Evolutionary conservation across 1,140 invertebrate genomes (phyloP).

Genomic region (Antheraea mylitta): DNA sequence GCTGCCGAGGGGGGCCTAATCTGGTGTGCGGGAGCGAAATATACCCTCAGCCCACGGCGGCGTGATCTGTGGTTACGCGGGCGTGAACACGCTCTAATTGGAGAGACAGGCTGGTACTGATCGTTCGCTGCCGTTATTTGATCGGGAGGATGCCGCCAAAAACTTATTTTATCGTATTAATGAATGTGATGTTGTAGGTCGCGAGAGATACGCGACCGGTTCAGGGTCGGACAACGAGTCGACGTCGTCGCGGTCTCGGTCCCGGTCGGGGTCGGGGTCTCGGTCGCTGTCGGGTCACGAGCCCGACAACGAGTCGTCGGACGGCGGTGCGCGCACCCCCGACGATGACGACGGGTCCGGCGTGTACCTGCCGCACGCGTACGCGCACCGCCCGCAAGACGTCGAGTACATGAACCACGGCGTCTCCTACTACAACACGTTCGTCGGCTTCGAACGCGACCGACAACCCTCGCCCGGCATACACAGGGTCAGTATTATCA

Average conservation of each 20-base stretch:
- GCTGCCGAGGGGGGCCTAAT: too few relatives aligned
- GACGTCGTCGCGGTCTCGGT: constrained; percentile 69
- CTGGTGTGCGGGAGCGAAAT: too few relatives aligned
- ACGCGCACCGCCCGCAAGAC: constrained; percentile 46
- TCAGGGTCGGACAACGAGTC: constrained; percentile 72
- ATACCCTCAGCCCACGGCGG: too few relatives aligned
- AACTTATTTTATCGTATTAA: too few relatives aligned
- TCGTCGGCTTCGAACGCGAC: constrained; percentile 77
- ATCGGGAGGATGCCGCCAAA: too few relatives aligned
- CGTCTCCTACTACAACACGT: constrained; percentile 80
- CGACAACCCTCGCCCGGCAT: constrained; percentile 63
- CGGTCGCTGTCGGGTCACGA: constrained; percentile 82
- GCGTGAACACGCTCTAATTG: too few relatives aligned
- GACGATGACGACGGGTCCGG: constrained; percentile 76
- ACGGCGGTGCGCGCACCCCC: constrained; percentile 82
- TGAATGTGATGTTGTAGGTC: constrained; percentile 34
- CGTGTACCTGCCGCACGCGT: constrained; percentile 80
- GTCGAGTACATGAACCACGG: constrained; percentile 78
- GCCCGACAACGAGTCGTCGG: constrained; percentile 85
- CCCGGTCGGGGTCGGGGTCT: constrained; percentile 59
- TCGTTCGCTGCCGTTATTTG: too few relatives aligned
- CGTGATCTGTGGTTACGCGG: too few relatives aligned
- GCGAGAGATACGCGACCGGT: constrained; percentile 40
- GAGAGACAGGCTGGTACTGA: too few relatives aligned
- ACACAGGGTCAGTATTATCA: constrained; percentile 59